A percentile compares a stretch with the other conserved stretches of the same genome.
These are phyloP conservation scores for Bos indicus DNA, from an alignment of 2,113 vertebrate genomes.

Conservation along the genomic window DNA sequence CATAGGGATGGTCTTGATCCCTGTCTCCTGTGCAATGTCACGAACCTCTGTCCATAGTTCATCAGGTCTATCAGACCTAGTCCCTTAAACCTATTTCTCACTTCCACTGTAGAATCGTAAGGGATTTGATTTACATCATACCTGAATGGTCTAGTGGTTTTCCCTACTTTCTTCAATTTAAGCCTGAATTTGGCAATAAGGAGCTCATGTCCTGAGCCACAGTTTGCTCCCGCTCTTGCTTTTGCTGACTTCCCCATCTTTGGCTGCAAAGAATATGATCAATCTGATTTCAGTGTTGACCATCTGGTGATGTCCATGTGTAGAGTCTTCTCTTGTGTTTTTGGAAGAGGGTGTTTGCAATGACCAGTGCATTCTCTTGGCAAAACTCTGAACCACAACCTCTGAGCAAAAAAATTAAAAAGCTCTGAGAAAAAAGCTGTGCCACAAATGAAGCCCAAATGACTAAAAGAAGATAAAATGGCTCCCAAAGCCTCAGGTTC, in stretches of 20 bases:
- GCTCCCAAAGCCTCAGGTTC: not conserved
- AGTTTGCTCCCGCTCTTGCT: not conserved
- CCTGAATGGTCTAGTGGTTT: not conserved
- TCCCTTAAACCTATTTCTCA: not conserved
- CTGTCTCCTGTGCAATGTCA: not conserved
- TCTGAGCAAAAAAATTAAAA: not conserved
- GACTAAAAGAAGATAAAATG: not conserved
- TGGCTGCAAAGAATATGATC: not conserved
- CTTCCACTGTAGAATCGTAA: not conserved
- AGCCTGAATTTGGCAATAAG: not conserved
- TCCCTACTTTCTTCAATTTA: not conserved
- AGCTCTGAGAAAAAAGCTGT: not conserved
- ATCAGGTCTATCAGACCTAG: not conserved
- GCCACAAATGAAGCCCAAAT: not conserved
- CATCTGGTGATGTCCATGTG: not conserved
- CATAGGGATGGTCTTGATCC: not conserved
- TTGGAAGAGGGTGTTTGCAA: not conserved
- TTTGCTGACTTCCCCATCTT: not conserved
- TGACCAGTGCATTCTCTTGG: not conserved
- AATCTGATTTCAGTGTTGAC: not conserved
- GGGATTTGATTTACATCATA: not conserved
- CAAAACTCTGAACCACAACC: not conserved
- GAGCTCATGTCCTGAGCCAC: not conserved
- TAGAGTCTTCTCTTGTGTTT: not conserved
- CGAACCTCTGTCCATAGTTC: accelerated